phyloP scores from a whole-genome alignment of 2,797 vertebrate genomes.

The Distichodus sexfasciatus region DNA sequence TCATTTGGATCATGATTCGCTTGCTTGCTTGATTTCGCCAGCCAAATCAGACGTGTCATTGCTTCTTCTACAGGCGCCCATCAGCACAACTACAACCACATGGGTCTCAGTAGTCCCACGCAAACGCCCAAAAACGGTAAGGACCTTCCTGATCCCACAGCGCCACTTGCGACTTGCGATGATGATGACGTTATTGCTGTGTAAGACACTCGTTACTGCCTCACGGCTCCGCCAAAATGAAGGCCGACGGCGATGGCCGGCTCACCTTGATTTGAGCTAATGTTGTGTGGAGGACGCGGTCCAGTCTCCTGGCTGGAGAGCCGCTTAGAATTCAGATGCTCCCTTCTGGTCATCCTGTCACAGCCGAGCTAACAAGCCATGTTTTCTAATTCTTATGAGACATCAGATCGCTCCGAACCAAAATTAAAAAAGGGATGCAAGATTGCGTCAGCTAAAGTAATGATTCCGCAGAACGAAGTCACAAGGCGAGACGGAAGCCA shows the following conservation, averaged over 20 bases:
- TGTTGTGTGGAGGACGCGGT: constrained; percentile 40
- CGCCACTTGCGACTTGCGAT: not conserved
- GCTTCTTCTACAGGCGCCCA: constrained; percentile 91
- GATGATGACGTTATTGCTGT: too few relatives aligned
- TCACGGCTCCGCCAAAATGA: too few relatives aligned
- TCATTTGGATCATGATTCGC: constrained; percentile 15
- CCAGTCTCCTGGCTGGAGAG: constrained; percentile 5
- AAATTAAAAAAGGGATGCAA: too few relatives aligned
- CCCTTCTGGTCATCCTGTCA: constrained; percentile 4
- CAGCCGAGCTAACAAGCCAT: not conserved
- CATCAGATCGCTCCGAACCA: not conserved
- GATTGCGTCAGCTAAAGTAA: too few relatives aligned
- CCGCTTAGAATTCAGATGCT: constrained; percentile 10
- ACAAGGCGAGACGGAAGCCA: too few relatives aligned
- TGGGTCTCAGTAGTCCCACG: constrained; percentile 89
- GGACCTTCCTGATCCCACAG: constrained; percentile 52
- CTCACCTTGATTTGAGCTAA: constrained; percentile 46
- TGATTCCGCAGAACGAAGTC: too few relatives aligned
- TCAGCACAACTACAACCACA: constrained; percentile 93
- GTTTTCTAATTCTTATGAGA: not conserved
- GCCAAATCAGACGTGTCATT: constrained; percentile 65
- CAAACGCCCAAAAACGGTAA: constrained; percentile 96
- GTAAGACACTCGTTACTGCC: too few relatives aligned
- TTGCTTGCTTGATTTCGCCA: constrained; percentile 24
- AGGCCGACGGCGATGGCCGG: constrained; percentile 15